Base-by-base conservation (phyloP, 1,140 invertebrate species). In the Euura lappo region DNA sequence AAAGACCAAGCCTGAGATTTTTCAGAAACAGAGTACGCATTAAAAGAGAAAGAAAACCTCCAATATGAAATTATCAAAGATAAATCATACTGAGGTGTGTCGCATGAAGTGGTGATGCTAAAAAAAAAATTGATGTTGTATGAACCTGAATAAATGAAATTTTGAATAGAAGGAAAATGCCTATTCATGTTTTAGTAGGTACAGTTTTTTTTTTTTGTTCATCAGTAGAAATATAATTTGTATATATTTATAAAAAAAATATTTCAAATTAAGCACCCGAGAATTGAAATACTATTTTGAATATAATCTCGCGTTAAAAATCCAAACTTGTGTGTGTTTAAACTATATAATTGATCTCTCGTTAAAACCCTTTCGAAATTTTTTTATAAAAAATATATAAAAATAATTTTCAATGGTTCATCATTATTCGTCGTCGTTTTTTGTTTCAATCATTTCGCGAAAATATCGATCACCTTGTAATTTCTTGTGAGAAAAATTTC, bases 371-470 rank as follows among this genome's bases (percentile, higher is more conserved):
- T 60, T 60, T n/a, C 6, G 4, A 60, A 60, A 60, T n/a, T 60
- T 60, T 60, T 60, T n/a, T 60, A 60, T 60, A 60, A 60, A 60
- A 60, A 60, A 60, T 60, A 60, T 60, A 60, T 60, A 60, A 60
- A 60, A 60, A 60, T 60, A 8, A 60, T 60, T 60, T 60, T 60
- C 13, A 60, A n/a, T 6, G 13, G 13, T 60, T 6, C 10, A 60
- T 60, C 13, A 11, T 6, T 60, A 60, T 60, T 60, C 13, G 8
- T 11, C 13, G 10, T 60, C 51, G 10, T 60, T 60, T 60, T 60
- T 60, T 60, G 51, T 28, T 28, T 28, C 28, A 28, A 28, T n/a
- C 13, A 60, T 11, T 6, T 0, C 51, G 10, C 51, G 51, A n/a
- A 60, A 60, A 60, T 60, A 28, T 28, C 28, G 28, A 1, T 28